Evolutionary conservation across 2,888 invertebrate genomes (phyloP), one percentile per base, ranked within the genome.

Genomic region (Metalampra italica): DNA sequence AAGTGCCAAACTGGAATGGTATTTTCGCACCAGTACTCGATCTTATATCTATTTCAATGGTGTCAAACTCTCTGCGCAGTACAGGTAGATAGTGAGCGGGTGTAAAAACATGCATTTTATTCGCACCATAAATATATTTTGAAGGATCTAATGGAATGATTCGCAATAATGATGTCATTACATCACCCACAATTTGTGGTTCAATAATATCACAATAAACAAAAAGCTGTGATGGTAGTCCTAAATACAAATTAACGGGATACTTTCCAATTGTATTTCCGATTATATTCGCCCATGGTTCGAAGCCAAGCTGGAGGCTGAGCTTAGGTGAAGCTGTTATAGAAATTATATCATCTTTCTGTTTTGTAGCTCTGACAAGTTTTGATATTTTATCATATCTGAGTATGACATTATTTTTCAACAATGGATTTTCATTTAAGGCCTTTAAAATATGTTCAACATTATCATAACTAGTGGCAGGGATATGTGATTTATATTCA

Each of bases 11-110:
- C 47, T 67, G 60, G 45, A 64, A 65, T 63, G 60, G 60, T 51
- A 65, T 47, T 36, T 49, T 55, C 52, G 54, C 45, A 7, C 65
- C 64, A 9, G 59, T 64, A 49, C 52, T 60, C 29, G 62, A 44
- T 58, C 64, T 68, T 68, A 66, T 66, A 67, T 62, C 62, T 57
- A 67, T 60, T 57, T 67, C 65, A 39, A 64, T 52, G 0, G 57
- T 58, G 53, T 67, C 65, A 54, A 67, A 67, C 36, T 64, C 65
- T 50, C 64, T 56, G 7, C 63, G 62, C 62, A 64, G 59, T 7
- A 65, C 59, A 7, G 59, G 50, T 46, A 67, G 22, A 34, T 67
- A 66, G 43, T 64, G 64, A 8, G 56, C 50, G 11, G 54, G 61
- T 36, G 58, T 54, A 46, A 56, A 57, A 5, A 45, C 36, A 47